Conservation (phyloP, 2,888 invertebrate genomes). For the Mimas tiliae region DNA sequence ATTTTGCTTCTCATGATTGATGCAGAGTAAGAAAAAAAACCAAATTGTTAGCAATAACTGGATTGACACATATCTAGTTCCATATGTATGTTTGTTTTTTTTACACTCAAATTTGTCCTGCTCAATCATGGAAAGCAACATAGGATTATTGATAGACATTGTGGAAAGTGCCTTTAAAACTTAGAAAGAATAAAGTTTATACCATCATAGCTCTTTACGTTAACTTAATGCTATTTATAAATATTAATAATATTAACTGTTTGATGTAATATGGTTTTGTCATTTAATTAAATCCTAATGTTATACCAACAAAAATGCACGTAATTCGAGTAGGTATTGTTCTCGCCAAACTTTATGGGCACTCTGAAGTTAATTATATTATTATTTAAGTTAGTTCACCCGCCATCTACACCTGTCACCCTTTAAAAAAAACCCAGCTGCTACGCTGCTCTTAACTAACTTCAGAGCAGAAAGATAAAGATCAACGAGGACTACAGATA, state of each 20-base stretch:
- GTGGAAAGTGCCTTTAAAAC: constrained; percentile 83
- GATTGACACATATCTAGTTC: constrained; percentile 9
- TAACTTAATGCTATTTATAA: constrained; percentile 84
- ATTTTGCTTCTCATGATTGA: constrained; percentile 52
- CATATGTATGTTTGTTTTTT: background rate
- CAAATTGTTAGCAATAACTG: background rate
- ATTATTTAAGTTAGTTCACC: too few relatives aligned
- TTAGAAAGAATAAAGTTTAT: constrained; percentile 83
- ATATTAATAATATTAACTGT: constrained; percentile 84
- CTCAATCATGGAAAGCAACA: constrained; percentile 70
- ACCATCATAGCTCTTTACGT: constrained; percentile 84
- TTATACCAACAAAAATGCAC: background rate
- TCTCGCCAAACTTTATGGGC: too few relatives aligned
- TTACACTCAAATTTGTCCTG: constrained; percentile 36
- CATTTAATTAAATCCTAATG: constrained; percentile 18
- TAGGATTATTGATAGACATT: constrained; percentile 76
- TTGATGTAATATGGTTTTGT: constrained; percentile 61
- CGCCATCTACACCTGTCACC: too few relatives aligned
- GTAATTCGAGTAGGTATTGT: background rate
- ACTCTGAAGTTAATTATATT: too few relatives aligned
- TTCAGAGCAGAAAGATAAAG: too few relatives aligned
- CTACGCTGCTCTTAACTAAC: too few relatives aligned
- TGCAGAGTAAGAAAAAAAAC: constrained; percentile 26
- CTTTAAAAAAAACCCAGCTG: too few relatives aligned
- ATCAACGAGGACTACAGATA: too few relatives aligned